These are phyloP conservation scores for Seriola aureovittata DNA, from an alignment of 2,113 vertebrate species.

Conservation along the genomic window DNA sequence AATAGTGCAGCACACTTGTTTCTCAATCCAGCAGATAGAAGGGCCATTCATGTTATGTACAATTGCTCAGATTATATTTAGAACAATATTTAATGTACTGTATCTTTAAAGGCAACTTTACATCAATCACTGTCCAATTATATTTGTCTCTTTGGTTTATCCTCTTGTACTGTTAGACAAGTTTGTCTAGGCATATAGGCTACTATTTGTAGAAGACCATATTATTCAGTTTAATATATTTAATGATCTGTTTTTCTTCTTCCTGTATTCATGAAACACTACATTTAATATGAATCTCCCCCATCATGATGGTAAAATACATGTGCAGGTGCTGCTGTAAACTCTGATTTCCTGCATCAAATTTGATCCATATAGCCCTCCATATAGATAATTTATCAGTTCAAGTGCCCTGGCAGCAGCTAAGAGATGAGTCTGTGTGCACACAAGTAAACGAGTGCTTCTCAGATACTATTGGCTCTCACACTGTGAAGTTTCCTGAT, in stretches of 20 bases:
- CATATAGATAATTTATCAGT: slow-evolving; percentile 48
- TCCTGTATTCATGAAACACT: background rate
- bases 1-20: background rate
- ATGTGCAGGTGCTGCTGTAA: background rate
- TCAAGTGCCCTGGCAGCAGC: slow-evolving; percentile 18
- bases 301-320: background rate
- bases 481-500: slow-evolving; percentile 55
- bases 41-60: background rate
- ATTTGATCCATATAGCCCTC: background rate
- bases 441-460: slow-evolving; percentile 38
- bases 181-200: background rate
- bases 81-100: background rate
- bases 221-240: background rate
- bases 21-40: background rate
- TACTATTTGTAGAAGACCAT: too few species aligned
- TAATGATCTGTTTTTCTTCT: too few species aligned
- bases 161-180: background rate
- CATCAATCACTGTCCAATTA: background rate
- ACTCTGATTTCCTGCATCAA: background rate
- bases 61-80: background rate
- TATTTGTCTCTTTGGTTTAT: background rate
- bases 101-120: background rate
- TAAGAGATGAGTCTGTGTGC: slow-evolving; percentile 26
- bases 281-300: background rate
- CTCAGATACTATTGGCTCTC: slow-evolving; percentile 54